These are phyloP conservation scores for Urophycis tenuis DNA, from an alignment of 2,797 vertebrate species.

Conservation along the genomic window DNA sequence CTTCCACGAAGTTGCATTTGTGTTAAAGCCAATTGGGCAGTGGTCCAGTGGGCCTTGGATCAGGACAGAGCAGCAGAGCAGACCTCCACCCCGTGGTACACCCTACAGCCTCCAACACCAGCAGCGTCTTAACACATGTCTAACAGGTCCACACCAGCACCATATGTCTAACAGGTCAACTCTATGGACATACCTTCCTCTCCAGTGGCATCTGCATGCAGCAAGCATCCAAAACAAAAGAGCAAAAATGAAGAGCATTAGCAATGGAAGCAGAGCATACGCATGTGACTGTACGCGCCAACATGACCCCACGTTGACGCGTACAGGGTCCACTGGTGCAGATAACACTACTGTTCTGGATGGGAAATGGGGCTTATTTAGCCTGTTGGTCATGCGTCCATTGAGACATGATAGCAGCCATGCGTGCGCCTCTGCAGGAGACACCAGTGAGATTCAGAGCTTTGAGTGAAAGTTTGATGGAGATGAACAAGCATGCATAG, in stretches of 20 bases:
- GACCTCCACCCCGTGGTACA: conserved; percentile 38
- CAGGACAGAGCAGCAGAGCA: conserved; percentile 31
- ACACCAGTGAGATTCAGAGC: background rate
- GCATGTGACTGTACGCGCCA: background rate
- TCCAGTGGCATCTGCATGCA: conserved; percentile 74
- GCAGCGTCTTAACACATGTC: too few relatives aligned
- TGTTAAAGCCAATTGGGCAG: conserved; percentile 27
- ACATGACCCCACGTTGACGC: background rate
- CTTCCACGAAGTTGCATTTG: background rate
- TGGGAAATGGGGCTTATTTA: background rate
- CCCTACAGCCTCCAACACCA: background rate
- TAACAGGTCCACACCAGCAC: conserved; percentile 53
- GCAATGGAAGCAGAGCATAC: conserved; percentile 23
- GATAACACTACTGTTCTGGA: background rate
- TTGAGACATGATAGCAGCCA: background rate
- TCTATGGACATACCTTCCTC: conserved; percentile 72
- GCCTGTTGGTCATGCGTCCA: too few relatives aligned
- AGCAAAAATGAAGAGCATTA: conserved; percentile 62
- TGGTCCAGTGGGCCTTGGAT: conserved; percentile 27
- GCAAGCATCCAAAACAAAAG: conserved; percentile 67
- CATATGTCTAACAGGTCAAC: conserved; percentile 41
- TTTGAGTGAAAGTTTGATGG: background rate
- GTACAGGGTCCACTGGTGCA: background rate
- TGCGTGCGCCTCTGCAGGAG: background rate
- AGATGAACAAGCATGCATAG: background rate